These are phyloP conservation scores for Clistopyga incitator DNA, from an alignment of 2,888 invertebrate genomes.

Conservation along the genomic window DNA sequence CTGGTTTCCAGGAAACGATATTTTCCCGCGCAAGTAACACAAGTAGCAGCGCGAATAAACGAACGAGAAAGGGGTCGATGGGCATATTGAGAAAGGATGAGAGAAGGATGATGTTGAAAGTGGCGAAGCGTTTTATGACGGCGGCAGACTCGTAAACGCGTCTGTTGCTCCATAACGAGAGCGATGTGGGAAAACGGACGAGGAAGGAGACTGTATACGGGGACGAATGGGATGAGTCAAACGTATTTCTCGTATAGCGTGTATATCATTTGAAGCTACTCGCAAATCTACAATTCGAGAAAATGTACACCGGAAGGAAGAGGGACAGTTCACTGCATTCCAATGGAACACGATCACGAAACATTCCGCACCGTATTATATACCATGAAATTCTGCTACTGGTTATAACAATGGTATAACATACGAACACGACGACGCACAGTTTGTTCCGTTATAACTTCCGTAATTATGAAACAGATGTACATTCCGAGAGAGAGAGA, in stretches of 20 bases:
- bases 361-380: constrained; percentile 6
- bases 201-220: neutral
- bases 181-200: constrained; percentile 32
- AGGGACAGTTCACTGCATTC: neutral
- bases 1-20: no score
- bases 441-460: constrained; percentile 34
- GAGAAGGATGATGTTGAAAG: constrained; percentile 51
- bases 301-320: neutral
- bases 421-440: neutral
- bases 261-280: neutral
- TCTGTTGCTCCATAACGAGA: constrained; percentile 57
- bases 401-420: constrained; percentile 3
- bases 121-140: constrained; percentile 62
- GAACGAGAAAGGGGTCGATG: constrained; percentile 1
- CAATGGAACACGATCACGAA: constrained; percentile 33
- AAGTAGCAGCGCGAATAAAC: constrained; percentile 29
- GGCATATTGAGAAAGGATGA: constrained; percentile 18
- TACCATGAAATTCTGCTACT: constrained; percentile 36
- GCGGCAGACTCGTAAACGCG: constrained; percentile 50
- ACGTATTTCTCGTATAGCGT: neutral
- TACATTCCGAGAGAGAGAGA: neutral
- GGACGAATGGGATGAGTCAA: neutral
- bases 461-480: constrained; percentile 20
- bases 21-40: neutral
- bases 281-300: neutral